Base-by-base conservation (phyloP, 2,797 vertebrate species). In the Pampus argenteus region DNA sequence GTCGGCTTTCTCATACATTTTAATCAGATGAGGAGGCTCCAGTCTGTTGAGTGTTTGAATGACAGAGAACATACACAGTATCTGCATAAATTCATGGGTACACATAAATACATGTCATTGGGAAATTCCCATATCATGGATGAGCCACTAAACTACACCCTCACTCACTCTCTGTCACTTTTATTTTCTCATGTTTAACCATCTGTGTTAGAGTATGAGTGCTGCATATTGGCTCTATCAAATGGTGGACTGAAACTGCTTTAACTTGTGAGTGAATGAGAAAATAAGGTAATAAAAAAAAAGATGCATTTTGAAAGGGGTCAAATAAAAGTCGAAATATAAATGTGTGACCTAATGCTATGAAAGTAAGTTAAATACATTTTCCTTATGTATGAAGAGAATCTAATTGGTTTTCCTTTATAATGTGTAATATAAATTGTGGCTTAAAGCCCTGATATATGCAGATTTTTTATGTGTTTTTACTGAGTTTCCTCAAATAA, bases 1-100 rank as follows among this genome's bases (percentile, higher is more conserved):
- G 48, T 50, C 18, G 25, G n/a, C 17, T 6, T 57, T 42, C 51
- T 74, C 28, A 64, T 72, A 29, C 1, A 73, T 77, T 66, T 81
- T 51, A 63, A 77, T 20, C 10, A 79, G 55, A 2, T 2, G 42
- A 42, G 50, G 34, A 70, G 57, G 71, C 57, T 49, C n/a, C 28
- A 17, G 34, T 49, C 18, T 44, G 29, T 44, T 17, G 38, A 54
- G 45, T 5, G 56, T 74, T 67, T 49, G 6, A 38, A 22, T 58
- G 4, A 61, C 47, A 50, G 29, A 48, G 23, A 67, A 61, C 56
- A 48, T 42, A 20, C 44, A 51, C 28, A 69, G 15, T 44, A 29
- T 73, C 48, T 72, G 20, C 57, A 66, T 66, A 45, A 66, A 31
- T 66, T 38, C 34, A 36, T 36, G 34, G 11, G 34, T 36, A 36